Conservation (phyloP, 2,797 vertebrate genomes). For the Morus bassanus region DNA sequence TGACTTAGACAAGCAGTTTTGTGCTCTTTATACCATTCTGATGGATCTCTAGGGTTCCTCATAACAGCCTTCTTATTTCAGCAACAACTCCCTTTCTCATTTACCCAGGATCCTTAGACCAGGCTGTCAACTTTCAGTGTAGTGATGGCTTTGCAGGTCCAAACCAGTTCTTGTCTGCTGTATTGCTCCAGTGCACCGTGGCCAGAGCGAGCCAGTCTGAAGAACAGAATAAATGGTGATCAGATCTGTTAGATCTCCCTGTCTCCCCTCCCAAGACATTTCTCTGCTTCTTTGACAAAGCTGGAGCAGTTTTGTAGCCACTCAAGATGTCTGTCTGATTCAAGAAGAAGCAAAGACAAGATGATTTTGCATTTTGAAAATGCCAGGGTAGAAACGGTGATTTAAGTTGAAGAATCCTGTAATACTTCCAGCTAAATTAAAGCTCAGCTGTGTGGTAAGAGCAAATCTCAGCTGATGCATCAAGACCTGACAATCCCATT, state of each 20-base stretch:
- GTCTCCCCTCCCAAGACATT: neutral
- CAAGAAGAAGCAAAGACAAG: neutral
- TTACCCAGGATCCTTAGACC: neutral
- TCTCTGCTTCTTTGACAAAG: neutral
- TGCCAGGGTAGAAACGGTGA: neutral
- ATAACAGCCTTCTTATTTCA: neutral
- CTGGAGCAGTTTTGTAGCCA: neutral
- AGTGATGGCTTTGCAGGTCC: neutral
- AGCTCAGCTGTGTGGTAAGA: neutral
- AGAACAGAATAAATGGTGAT: neutral
- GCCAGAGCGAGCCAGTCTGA: rapidly evolving
- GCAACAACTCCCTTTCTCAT: neutral
- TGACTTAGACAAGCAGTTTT: neutral
- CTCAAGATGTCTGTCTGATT: neutral
- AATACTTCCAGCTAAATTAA: neutral
- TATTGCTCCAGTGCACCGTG: neutral
- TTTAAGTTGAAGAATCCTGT: neutral
- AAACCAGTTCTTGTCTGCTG: neutral
- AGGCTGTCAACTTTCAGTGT: neutral
- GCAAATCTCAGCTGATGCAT: neutral
- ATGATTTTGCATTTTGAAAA: neutral
- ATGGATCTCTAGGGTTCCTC: neutral
- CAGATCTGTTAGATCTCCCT: neutral
- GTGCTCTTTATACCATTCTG: neutral
- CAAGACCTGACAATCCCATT: neutral